Conservation (phyloP, 2,888 invertebrate species). For the Boloria euphrosyne region DNA sequence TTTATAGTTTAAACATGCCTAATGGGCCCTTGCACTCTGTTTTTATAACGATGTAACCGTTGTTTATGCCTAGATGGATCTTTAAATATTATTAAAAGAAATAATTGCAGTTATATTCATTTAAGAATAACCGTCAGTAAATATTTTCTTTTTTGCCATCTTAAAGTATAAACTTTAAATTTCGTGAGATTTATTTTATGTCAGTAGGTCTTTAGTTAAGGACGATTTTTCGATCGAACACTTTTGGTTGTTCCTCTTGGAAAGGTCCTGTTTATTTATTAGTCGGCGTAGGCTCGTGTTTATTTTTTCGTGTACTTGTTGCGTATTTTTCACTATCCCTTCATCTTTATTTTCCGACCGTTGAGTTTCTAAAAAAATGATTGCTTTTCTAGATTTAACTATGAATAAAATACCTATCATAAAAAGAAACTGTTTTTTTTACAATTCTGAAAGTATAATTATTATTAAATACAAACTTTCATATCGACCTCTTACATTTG, state of each 20-base stretch:
- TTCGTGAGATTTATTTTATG: no score
- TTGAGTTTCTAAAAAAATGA: no score
- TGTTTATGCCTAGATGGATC: conserved; percentile 30
- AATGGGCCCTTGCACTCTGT: conserved; percentile 64
- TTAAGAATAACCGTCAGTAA: conserved; percentile 7
- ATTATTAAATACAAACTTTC: neutral
- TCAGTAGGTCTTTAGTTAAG: no score
- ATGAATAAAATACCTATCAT: neutral
- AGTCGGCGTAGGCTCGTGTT: no score
- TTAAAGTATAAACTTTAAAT: neutral
- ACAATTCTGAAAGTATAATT: neutral
- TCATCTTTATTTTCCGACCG: no score
- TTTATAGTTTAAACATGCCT: conserved; percentile 57
- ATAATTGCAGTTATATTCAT: neutral
- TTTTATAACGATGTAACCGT: conserved; percentile 42
- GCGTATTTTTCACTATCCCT: no score
- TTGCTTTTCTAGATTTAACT: no score
- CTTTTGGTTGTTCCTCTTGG: no score
- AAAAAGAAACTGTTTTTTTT: neutral
- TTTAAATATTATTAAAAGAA: conserved; percentile 17
- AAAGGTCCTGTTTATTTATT: no score
- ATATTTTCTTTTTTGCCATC: neutral
- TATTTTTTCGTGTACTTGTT: no score
- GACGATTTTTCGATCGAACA: no score
- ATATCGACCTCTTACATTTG: neutral